phyloP scores from a whole-genome alignment of 2,888 invertebrate species.

The Drosophila phalerata region DNA sequence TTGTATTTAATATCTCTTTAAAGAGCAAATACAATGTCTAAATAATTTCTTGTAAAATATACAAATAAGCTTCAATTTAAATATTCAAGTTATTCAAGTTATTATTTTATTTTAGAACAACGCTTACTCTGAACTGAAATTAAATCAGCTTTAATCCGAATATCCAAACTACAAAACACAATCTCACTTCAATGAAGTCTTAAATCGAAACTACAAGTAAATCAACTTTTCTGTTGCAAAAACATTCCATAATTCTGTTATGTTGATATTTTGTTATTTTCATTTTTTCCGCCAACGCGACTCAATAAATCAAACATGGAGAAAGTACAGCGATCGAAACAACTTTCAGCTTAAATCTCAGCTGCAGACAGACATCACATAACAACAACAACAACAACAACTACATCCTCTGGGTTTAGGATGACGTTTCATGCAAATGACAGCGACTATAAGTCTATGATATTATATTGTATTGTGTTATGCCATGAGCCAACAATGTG shows the following conservation, averaged over 20 bases:
- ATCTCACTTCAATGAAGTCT: background rate
- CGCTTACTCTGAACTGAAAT: no score
- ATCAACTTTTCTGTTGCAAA: constrained; percentile 19
- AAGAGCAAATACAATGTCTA: background rate
- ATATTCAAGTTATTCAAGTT: no score
- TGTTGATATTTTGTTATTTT: background rate
- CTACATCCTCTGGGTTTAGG: constrained; percentile 10
- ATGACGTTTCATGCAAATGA: constrained; percentile 33
- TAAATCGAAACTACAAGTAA: background rate
- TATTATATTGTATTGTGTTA: constrained; percentile 44
- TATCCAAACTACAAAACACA: no score
- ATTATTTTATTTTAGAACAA: no score
- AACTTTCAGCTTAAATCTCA: constrained; percentile 32
- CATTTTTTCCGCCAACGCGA: constrained; percentile 6
- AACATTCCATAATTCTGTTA: constrained; percentile 23
- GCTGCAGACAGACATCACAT: constrained; percentile 21
- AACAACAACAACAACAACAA: constrained; percentile 18
- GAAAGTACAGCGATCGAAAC: background rate
- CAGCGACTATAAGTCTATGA: constrained; percentile 45
- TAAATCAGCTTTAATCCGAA: no score
- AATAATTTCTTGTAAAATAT: no score
- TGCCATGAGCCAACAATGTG: constrained; percentile 28
- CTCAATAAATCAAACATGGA: constrained; percentile 31
- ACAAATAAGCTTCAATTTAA: no score
- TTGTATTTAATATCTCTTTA: constrained; percentile 7